These are phyloP conservation scores for Athalia circularis DNA, from an alignment of 2,888 invertebrate genomes.

Conservation along the genomic window DNA sequence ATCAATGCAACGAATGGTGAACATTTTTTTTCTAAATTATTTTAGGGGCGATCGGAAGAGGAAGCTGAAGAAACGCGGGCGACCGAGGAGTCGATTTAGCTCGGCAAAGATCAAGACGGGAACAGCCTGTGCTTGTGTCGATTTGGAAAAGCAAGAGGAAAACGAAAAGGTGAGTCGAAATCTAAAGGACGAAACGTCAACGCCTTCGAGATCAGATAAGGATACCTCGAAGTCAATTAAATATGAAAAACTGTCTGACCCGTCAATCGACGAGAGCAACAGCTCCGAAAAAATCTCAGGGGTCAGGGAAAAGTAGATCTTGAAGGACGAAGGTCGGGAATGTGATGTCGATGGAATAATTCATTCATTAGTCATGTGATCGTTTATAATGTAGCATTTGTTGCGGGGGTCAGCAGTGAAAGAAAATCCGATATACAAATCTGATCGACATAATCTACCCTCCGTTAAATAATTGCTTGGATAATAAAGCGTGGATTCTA, in stretches of 20 bases:
- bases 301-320: conserved; percentile 11
- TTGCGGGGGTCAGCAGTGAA: background rate
- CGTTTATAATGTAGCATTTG: background rate
- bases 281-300: background rate
- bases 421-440: no score
- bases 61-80: conserved; percentile 17
- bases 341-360: background rate
- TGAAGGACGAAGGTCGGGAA: background rate
- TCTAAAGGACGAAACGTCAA: conserved; percentile 11
- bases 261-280: conserved; percentile 17
- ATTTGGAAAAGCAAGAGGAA: background rate
- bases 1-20: background rate
- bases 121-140: background rate
- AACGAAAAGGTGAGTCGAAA: background rate
- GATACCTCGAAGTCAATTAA: conserved; percentile 36
- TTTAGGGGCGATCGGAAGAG: background rate
- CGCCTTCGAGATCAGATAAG: conserved; percentile 20
- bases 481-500: no score
- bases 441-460: no score
- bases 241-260: conserved; percentile 9
- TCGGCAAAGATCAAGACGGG: conserved; percentile 16
- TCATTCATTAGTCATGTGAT: conserved; percentile 1
- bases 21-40: background rate
- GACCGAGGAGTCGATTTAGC: conserved; percentile 19
- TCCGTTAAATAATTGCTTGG: background rate